These are phyloP conservation scores for Phrynocephalus forsythii DNA, from an alignment of 2,797 vertebrate species.

Conservation along the genomic window DNA sequence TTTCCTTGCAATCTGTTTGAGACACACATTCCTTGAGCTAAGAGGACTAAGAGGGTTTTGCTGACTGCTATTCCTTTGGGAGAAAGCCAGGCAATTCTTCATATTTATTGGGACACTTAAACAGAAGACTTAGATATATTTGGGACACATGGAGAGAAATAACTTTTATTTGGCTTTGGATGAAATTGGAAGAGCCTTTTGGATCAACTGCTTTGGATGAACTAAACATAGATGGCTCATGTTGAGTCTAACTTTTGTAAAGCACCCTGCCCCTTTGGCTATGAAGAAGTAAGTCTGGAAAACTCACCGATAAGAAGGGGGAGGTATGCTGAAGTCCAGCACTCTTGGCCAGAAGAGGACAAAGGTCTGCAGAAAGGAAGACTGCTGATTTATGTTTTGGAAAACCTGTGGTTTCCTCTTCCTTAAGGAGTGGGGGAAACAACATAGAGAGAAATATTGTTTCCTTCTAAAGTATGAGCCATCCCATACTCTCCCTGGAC, in stretches of 20 bases:
- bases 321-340: not conserved
- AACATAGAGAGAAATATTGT: not conserved
- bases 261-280: not conserved
- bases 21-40: constrained; percentile 72
- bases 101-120: constrained; percentile 52
- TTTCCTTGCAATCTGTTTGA: constrained; percentile 78
- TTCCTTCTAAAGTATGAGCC: not conserved
- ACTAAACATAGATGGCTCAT: constrained; percentile 40
- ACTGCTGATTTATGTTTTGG: not conserved
- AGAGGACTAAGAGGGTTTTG: constrained; percentile 71
- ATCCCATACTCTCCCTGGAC: not conserved
- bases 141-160: not conserved
- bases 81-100: constrained; percentile 62
- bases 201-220: constrained; percentile 26
- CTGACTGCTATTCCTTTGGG: constrained; percentile 75
- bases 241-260: not conserved
- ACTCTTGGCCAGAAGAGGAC: fast-evolving
- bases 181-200: constrained; percentile 21
- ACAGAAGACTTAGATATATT: constrained; percentile 23
- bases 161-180: constrained; percentile 43
- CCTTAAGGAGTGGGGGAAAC: constrained; percentile 7
- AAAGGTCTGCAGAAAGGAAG: not conserved
- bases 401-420: constrained; percentile 9
- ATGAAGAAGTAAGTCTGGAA: not conserved
- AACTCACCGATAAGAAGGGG: constrained; percentile 1